Conservation (phyloP, 2,888 invertebrate species). For the Celastrina argiolus region DNA sequence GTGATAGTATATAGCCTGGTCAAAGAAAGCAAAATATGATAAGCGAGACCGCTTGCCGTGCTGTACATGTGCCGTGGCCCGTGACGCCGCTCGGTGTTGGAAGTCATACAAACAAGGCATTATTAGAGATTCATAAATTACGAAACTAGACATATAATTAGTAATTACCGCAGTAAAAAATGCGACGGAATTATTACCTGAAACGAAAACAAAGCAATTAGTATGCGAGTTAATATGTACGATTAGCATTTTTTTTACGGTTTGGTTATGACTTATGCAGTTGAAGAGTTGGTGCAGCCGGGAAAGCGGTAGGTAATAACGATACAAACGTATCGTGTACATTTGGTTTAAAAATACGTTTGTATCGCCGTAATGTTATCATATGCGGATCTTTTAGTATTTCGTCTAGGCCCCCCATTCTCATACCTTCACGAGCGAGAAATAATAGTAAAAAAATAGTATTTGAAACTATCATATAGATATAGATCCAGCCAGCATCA, state of each 20-base stretch:
- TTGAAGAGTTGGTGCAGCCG: not conserved
- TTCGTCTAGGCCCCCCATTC: too few species aligned
- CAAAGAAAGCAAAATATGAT: not conserved
- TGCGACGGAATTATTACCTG: constrained; percentile 12
- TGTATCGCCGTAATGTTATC: too few species aligned
- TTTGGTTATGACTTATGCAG: not conserved
- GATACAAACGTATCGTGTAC: too few species aligned
- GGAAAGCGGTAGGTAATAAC: not conserved
- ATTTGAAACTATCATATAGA: too few species aligned
- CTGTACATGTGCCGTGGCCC: not conserved
- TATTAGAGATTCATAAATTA: not conserved
- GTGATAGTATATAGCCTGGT: not conserved
- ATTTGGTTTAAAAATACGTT: too few species aligned
- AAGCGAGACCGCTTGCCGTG: not conserved
- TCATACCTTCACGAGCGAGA: too few species aligned
- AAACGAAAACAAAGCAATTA: constrained; percentile 10
- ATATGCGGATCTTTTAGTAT: too few species aligned
- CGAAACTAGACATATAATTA: not conserved
- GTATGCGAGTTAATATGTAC: not conserved
- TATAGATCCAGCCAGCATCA: too few species aligned
- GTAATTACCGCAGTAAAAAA: constrained; percentile 3
- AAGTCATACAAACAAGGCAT: not conserved
- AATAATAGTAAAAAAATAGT: too few species aligned
- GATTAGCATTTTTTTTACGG: not conserved
- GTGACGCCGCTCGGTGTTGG: not conserved